These are phyloP conservation scores for Trichoplusia ni DNA, from an alignment of 1,140 invertebrate species.

Conservation along the genomic window DNA sequence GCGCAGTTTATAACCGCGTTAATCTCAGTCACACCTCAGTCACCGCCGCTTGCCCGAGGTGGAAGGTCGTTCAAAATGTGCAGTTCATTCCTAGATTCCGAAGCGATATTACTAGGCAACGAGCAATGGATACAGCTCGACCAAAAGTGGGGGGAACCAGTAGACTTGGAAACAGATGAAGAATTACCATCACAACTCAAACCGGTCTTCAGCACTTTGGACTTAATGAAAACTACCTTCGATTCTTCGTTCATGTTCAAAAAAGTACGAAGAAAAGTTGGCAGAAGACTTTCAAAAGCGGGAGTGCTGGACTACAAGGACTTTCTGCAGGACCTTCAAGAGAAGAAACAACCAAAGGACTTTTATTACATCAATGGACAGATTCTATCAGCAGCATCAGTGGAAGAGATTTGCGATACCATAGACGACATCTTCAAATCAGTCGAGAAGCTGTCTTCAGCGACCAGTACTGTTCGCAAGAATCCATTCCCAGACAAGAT, in stretches of 20 bases:
- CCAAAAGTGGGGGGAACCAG: slow-evolving; percentile 63
- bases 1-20: slow-evolving; percentile 12
- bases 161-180: slow-evolving; percentile 69
- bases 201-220: slow-evolving; percentile 57
- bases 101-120: slow-evolving; percentile 60
- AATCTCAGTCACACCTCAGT: not conserved
- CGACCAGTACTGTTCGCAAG: slow-evolving; percentile 51
- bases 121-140: slow-evolving; percentile 70
- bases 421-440: slow-evolving; percentile 72
- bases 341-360: slow-evolving; percentile 33
- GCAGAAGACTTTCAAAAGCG: slow-evolving; percentile 50
- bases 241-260: slow-evolving; percentile 64
- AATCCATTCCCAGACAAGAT: slow-evolving; percentile 53
- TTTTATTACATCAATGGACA: slow-evolving; percentile 57
- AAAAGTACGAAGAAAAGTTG: slow-evolving; percentile 56
- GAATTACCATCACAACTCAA: slow-evolving; percentile 42
- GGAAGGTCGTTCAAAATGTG: slow-evolving; percentile 43
- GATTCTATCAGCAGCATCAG: slow-evolving; percentile 61
- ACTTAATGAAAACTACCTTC: slow-evolving; percentile 60
- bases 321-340: slow-evolving; percentile 54
- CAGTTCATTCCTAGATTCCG: slow-evolving; percentile 54
- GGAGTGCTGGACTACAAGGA: slow-evolving; percentile 55
- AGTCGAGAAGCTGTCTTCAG: slow-evolving; percentile 59
- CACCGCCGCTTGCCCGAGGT: not conserved
- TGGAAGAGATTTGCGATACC: slow-evolving; percentile 65